Evolutionary conservation across 2,797 vertebrate genomes (phyloP), one percentile per base, ranked within the genome.

Genomic region (Brachyalestes nurse): DNA sequence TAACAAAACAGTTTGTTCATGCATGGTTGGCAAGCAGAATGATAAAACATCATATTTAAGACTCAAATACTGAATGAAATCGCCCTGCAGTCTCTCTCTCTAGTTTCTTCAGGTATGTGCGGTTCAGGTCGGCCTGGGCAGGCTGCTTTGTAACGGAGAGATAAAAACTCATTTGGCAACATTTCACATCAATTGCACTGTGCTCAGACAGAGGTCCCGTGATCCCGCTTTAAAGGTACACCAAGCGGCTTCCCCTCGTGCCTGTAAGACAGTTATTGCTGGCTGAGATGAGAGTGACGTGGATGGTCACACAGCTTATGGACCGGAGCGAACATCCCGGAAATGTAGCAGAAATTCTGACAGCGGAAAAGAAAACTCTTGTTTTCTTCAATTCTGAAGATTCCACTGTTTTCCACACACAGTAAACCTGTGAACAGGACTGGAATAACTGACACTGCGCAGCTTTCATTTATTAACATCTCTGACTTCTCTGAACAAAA

Each of bases 1-100:
- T 78, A 49, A 78, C 57, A 57, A 45, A 40, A 77, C 82, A 81
- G 58, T 92, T 92, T 93, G 90, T 91, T 93, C 90, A 88, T 87
- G 84, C 79, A 61, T 82, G 82, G 88, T 89, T 89, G 79, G 80
- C 79, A 87, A 90, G 84, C 84, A 90, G 84, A 91, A 90, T 28
- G 3, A 16, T 21, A 49, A 25, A 14, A 83, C 58, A 75, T 66
- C 25, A 12, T n/a, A 5, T 2, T 21, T 53, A 72, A 72, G 23
- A 58, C 23, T 19, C 57, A 85, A 86, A 84, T 88, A 88, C 82
- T 61, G 45, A 88, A 61, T 40, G 69, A 87, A 55, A 84, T 12
- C 77, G 57, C 51, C 49, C 47, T 19, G 34, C 10, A 49, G 28
- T 78, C 83, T 82, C 81, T 58, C 60, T 82, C 82, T 79, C 58